Conservation (phyloP, 2,888 invertebrate genomes). For the Megaustenia siamemsis region DNA sequence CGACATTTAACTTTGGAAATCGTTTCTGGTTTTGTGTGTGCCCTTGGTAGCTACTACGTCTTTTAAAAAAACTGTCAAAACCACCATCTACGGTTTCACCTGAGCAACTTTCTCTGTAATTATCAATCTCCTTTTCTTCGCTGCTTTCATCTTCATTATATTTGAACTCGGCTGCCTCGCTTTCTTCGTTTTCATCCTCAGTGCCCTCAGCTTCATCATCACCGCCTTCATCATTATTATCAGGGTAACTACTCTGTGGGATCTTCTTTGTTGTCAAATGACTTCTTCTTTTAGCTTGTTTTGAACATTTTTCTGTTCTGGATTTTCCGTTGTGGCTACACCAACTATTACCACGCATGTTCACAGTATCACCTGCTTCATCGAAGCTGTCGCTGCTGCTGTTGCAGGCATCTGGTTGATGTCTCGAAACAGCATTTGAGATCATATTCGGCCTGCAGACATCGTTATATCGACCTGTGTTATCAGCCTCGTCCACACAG, state of each 20-base stretch:
- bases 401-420: neutral
- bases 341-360: neutral
- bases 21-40: neutral
- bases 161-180: neutral
- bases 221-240: neutral
- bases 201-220: constrained; percentile 26
- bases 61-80: neutral
- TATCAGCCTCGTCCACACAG: neutral
- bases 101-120: too few relatives aligned
- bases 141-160: neutral
- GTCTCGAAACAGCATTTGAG: neutral
- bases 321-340: neutral
- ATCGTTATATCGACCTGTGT: neutral
- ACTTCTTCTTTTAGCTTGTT: neutral
- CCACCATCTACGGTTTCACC: neutral
- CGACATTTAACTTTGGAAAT: neutral
- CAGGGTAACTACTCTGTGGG: neutral
- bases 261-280: constrained; percentile 5
- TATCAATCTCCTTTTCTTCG: neutral
- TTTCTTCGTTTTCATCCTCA: constrained; percentile 25
- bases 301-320: neutral
- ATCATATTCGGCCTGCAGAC: neutral
- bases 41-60: neutral
- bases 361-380: neutral
- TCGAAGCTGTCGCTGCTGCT: neutral